Evolutionary conservation across 2,797 vertebrate genomes (phyloP).

Genomic region (Eulemur coronatus): DNA sequence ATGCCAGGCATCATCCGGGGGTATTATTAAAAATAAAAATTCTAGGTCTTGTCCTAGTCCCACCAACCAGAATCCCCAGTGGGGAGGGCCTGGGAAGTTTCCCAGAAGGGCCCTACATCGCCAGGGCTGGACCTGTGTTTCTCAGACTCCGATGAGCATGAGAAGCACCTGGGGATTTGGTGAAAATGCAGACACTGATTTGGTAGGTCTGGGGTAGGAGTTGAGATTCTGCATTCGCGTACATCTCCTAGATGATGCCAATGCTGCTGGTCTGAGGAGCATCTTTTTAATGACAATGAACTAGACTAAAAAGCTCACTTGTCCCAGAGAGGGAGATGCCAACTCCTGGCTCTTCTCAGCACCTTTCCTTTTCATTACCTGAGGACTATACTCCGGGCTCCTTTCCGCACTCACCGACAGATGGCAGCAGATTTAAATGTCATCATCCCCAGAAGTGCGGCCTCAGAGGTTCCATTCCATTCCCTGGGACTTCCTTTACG

Average conservation of each 20-base stretch:
- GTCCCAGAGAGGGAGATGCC: not conserved
- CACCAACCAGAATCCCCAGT: not conserved
- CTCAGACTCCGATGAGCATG: not conserved
- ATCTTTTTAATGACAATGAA: not conserved
- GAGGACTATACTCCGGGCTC: not conserved
- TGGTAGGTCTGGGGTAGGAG: not conserved
- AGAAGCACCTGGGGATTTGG: not conserved
- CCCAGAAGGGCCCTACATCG: not conserved
- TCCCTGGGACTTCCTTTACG: not conserved
- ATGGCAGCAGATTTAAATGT: slow-evolving; percentile 62
- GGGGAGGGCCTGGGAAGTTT: not conserved
- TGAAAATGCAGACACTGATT: not conserved
- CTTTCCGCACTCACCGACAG: slow-evolving; percentile 45
- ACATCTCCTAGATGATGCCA: not conserved
- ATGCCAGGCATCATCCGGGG: not conserved
- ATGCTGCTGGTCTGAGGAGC: not conserved
- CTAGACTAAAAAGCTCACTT: not conserved
- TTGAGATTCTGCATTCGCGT: not conserved
- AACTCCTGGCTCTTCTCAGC: not conserved
- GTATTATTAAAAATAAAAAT: not conserved
- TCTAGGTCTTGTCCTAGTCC: not conserved
- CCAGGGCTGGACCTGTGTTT: not conserved
- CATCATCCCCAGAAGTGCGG: not conserved
- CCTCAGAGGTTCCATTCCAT: not conserved
- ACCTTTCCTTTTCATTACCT: not conserved